Base-by-base conservation (phyloP, 2,888 invertebrate species). In the Melangyna quadrimaculata region DNA sequence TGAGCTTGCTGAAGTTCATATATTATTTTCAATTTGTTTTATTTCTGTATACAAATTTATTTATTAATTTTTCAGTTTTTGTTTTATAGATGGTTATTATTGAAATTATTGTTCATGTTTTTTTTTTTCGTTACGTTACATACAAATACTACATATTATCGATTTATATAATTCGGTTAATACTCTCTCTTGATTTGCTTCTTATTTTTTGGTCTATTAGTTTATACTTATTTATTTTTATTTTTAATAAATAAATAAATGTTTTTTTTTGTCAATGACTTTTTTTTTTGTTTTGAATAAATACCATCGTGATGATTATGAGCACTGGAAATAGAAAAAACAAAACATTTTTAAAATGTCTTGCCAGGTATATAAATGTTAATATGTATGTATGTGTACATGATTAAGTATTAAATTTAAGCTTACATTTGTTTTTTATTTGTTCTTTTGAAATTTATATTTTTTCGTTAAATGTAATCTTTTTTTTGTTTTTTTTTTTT, bases 201-300 rank as follows among this genome's bases (percentile, higher is more conserved):
- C 3, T 55, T 67, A 65, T 48, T 78, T 79, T 80, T 84, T 80
- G 84, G 84, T 84, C 84, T 84, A 80, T 84, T 69, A 80, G 80
- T 72, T 80, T 45, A 51, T 45, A 61, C 27, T 71, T 78, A 70
- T 43, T 61, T 27, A 27, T 45, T 63, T 45, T 43, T 43, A 7
- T 43, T 63, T 63, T 48, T 12, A 55, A 55, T 55, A 32, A 65
- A 53, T 83, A 63, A 72, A 78, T 80, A 80, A 53, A 53, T 53
- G 37, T 57, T 61, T 43, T 69, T 63, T 10, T 48, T 74, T 79
- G 9, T 65, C 17, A 43, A 43, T 43, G 43, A 43, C 17, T 43
- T 35, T 27, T n/a, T n/a, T 43, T 35, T 35, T 27, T 14, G 24
- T 48, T 67, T 19, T 73, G 22, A 32, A 69, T 84, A 75, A 84